phyloP scores from a whole-genome alignment of 1,140 invertebrate genomes.

The Drosophila prosaltans region DNA sequence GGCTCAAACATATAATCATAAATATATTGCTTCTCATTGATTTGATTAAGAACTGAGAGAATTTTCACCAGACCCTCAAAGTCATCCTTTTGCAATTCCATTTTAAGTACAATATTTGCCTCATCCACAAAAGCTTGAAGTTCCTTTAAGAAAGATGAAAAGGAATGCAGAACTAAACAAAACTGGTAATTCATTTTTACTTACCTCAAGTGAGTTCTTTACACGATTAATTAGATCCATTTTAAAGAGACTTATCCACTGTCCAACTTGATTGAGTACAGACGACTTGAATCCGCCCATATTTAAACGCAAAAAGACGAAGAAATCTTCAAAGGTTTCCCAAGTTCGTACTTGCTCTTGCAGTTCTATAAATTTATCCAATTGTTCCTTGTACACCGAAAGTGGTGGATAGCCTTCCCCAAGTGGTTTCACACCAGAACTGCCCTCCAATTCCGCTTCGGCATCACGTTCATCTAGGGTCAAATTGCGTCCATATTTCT shows the following conservation, averaged over 20 bases:
- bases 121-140: conserved; percentile 86
- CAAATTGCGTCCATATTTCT: conserved; percentile 86
- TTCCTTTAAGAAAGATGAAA: conserved; percentile 60
- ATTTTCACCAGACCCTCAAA: conserved; percentile 86
- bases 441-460: conserved; percentile 48
- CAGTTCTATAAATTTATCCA: conserved; percentile 69
- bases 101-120: conserved; percentile 84
- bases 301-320: conserved; percentile 88
- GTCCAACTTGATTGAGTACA: conserved; percentile 87
- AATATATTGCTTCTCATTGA: conserved; percentile 85
- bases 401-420: conserved; percentile 55
- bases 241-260: conserved; percentile 90
- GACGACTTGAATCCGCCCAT: conserved; percentile 87
- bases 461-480: conserved; percentile 85
- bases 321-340: conserved; percentile 83
- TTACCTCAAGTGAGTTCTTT: conserved; percentile 81
- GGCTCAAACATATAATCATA: conserved; percentile 92
- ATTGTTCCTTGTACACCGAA: conserved; percentile 64
- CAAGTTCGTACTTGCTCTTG: conserved; percentile 57
- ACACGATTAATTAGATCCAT: conserved; percentile 88
- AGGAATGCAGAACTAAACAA: not conserved
- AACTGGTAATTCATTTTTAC: not conserved
- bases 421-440: conserved; percentile 54
- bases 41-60: conserved; percentile 85
- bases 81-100: conserved; percentile 87